Conservation (phyloP, 2,113 vertebrate species). For the Microtus oregoni region DNA sequence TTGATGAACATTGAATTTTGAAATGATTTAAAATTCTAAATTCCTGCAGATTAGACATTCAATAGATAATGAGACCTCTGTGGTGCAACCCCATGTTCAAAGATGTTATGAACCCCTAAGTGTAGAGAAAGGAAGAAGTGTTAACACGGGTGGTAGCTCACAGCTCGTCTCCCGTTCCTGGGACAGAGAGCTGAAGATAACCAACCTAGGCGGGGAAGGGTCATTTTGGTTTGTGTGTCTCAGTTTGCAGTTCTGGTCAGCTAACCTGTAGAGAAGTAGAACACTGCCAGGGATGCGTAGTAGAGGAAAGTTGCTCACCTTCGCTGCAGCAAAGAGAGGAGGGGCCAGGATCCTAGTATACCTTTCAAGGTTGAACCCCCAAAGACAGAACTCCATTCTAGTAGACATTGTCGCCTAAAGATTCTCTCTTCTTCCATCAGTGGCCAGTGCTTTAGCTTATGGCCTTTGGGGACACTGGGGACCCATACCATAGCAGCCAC, state of each 20-base stretch:
- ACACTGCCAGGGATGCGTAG: not conserved
- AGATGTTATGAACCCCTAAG: not conserved
- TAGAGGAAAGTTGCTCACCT: not conserved
- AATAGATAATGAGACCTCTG: not conserved
- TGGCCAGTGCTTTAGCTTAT: not conserved
- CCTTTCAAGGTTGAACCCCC: not conserved
- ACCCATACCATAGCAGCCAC: not conserved
- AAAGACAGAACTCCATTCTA: no score
- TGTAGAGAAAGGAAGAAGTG: not conserved
- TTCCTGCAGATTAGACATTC: not conserved
- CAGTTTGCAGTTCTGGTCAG: not conserved
- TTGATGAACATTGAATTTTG: not conserved
- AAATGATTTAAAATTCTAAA: slow-evolving; percentile 17
- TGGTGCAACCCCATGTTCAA: slow-evolving; percentile 6
- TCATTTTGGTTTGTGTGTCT: not conserved
- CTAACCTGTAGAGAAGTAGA: not conserved
- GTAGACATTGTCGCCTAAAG: not conserved
- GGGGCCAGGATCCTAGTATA: no score
- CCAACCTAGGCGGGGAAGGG: not conserved
- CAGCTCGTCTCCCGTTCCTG: not conserved
- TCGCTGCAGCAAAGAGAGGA: not conserved
- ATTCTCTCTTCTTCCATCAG: not conserved
- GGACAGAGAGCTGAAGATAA: not conserved
- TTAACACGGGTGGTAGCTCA: not conserved
- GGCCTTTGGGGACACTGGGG: not conserved